Conservation (phyloP, 2,888 invertebrate genomes). For the Autographa gamma region DNA sequence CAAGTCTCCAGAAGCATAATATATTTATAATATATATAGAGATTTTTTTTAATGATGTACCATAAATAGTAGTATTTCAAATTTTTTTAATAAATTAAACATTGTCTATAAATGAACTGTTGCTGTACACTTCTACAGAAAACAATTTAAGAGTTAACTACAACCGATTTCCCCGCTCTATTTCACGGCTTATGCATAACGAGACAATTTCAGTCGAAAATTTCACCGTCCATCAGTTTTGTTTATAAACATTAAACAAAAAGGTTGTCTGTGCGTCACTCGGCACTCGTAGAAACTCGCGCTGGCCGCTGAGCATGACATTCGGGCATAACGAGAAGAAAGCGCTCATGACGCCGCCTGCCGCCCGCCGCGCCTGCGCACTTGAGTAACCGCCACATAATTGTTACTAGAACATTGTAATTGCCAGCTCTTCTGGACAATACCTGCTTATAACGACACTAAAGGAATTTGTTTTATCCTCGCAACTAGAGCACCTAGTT, state of each 20-base stretch:
- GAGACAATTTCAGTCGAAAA: constrained; percentile 33
- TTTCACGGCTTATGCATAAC: constrained; percentile 28
- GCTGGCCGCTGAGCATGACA: constrained; percentile 47
- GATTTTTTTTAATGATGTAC: no score
- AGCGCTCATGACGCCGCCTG: constrained; percentile 41
- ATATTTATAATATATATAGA: no score
- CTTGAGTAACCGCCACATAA: constrained; percentile 44
- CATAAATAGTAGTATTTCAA: not conserved
- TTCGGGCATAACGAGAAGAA: constrained; percentile 46
- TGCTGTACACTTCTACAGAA: not conserved
- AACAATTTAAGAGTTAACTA: constrained; percentile 17
- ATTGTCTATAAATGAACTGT: no score
- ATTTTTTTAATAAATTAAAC: not conserved
- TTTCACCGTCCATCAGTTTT: constrained; percentile 47
- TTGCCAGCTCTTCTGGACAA: constrained; percentile 19
- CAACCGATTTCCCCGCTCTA: constrained; percentile 44
- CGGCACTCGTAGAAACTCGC: constrained; percentile 40
- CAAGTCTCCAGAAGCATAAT: no score
- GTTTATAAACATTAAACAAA: constrained; percentile 53
- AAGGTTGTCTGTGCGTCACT: constrained; percentile 22
- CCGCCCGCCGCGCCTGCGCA: constrained; percentile 9
- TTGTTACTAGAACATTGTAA: constrained; percentile 31
- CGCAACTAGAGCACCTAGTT: not conserved
- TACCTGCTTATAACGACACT: not conserved
- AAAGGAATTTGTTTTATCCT: not conserved